Percentiles rank a stretch among this genome's conserved stretches.
These are phyloP conservation scores for Lithophane ornitopus DNA, from an alignment of 2,888 invertebrate genomes.

Conservation along the genomic window DNA sequence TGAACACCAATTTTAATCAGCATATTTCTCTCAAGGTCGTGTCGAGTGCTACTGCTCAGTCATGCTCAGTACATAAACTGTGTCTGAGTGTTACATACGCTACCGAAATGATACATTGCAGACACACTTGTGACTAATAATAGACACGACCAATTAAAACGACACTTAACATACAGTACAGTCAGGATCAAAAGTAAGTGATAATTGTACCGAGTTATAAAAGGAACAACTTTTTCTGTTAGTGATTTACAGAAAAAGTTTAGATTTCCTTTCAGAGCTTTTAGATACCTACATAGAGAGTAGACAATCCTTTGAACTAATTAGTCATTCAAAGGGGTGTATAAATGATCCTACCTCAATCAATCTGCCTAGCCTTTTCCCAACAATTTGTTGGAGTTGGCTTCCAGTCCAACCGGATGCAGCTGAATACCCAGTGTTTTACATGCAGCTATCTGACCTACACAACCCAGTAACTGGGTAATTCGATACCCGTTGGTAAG, in stretches of 20 bases:
- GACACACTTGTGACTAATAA: constrained; percentile 47
- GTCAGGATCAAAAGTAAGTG: background rate
- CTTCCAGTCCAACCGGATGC: too few relatives aligned
- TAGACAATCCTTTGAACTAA: too few relatives aligned
- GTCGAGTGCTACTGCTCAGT: constrained; percentile 4
- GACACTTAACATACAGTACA: constrained; percentile 39
- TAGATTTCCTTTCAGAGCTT: background rate
- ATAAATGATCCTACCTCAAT: too few relatives aligned
- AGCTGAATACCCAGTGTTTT: too few relatives aligned
- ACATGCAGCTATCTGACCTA: too few relatives aligned
- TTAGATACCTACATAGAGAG: too few relatives aligned
- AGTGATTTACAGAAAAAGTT: background rate
- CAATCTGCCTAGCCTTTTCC: too few relatives aligned
- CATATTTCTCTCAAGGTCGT: background rate
- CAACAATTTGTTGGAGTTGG: too few relatives aligned
- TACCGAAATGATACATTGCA: constrained; percentile 48
- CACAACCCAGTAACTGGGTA: too few relatives aligned
- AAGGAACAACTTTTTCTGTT: background rate
- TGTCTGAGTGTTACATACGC: constrained; percentile 12
- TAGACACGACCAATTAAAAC: constrained; percentile 53
- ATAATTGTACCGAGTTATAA: background rate
- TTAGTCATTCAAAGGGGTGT: too few relatives aligned
- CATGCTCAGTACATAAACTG: constrained; percentile 6
- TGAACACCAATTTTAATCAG: background rate
- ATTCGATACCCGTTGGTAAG: too few relatives aligned